Conservation (phyloP, 2,888 invertebrate genomes). For the Salticus scenicus region DNA sequence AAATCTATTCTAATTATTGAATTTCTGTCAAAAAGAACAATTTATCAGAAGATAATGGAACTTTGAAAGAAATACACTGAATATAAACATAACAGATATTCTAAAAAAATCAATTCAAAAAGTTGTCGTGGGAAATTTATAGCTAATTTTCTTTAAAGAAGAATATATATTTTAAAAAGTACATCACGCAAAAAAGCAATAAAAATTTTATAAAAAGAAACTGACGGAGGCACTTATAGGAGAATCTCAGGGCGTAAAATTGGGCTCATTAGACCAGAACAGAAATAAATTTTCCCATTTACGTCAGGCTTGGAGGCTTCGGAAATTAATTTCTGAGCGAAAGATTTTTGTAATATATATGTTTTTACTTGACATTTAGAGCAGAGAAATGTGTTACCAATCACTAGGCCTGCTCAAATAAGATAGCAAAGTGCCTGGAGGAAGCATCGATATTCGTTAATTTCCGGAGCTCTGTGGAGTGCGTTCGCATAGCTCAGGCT, state of each 20-base stretch:
- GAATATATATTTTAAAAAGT: too few relatives aligned
- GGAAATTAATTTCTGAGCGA: slow-evolving; percentile 44
- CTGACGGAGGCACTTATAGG: neutral
- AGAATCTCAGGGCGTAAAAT: slow-evolving; percentile 23
- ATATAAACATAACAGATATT: neutral
- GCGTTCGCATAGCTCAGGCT: slow-evolving; percentile 10
- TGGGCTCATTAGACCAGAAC: slow-evolving; percentile 32
- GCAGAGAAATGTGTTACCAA: slow-evolving; percentile 3
- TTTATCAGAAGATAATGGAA: too few relatives aligned
- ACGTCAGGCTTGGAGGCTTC: slow-evolving; percentile 14
- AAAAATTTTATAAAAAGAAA: neutral
- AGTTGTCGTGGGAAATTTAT: neutral
- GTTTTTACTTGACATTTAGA: slow-evolving; percentile 18
- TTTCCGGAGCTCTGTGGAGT: slow-evolving; percentile 38
- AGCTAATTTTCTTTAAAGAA: neutral
- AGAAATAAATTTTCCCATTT: slow-evolving; percentile 37
- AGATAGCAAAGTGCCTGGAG: slow-evolving; percentile 32
- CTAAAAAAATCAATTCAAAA: neutral
- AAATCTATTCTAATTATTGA: too few relatives aligned
- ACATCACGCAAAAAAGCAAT: neutral
- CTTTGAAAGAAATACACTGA: too few relatives aligned
- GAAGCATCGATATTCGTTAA: slow-evolving; percentile 61
- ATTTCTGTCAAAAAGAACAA: too few relatives aligned
- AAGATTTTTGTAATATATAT: slow-evolving; percentile 38
- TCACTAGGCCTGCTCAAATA: slow-evolving; percentile 53